Evolutionary conservation across 2,113 vertebrate species (phyloP).

Genomic region (Emydura subglobosa): DNA sequence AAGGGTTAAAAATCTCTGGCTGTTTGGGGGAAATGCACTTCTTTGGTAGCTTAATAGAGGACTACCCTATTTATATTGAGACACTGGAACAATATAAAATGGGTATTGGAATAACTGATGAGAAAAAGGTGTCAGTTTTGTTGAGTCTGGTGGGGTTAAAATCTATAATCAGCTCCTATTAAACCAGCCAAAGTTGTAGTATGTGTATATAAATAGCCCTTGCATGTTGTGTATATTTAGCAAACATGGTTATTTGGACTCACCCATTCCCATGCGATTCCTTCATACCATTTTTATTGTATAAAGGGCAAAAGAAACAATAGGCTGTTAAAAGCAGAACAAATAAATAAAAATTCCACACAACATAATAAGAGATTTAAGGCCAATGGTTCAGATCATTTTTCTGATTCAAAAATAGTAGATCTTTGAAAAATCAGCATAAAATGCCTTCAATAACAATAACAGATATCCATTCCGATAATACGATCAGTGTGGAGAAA

Average conservation of each 20-base stretch:
- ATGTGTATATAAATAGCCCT: background rate
- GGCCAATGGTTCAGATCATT: too few species aligned
- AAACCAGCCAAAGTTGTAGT: background rate
- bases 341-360: background rate
- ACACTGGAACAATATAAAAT: background rate
- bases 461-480: background rate
- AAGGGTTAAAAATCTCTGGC: background rate
- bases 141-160: background rate
- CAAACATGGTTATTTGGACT: background rate
- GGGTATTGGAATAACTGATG: background rate
- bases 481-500: background rate
- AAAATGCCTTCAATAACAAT: background rate
- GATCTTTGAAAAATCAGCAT: background rate
- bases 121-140: background rate
- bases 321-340: background rate
- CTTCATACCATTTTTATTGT: background rate
- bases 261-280: background rate
- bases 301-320: background rate
- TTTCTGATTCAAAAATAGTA: background rate
- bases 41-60: background rate
- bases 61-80: background rate
- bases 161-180: background rate
- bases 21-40: background rate
- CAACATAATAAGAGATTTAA: too few species aligned
- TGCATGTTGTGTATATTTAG: background rate